Percentiles rank a stretch among this genome's conserved stretches.
Conservation (phyloP, 2,797 vertebrate species). For the Iguana delicatissima region DNA sequence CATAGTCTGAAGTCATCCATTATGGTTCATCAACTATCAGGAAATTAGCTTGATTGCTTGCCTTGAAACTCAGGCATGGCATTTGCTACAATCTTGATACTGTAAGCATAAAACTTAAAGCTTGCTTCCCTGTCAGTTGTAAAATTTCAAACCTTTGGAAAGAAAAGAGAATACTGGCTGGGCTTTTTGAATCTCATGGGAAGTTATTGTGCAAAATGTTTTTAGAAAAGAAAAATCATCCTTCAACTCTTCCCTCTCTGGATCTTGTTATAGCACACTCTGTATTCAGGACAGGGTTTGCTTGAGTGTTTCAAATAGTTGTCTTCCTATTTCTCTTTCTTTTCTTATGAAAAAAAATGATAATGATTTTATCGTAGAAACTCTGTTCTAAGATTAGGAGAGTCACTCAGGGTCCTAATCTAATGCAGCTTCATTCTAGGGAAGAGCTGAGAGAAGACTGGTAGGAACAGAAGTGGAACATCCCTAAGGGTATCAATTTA, state of each 20-base stretch:
- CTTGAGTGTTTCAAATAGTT: neutral
- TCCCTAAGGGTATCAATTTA: too few species aligned
- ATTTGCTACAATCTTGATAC: neutral
- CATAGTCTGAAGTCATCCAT: neutral
- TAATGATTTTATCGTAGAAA: too few species aligned
- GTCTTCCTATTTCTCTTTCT: neutral
- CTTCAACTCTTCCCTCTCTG: neutral
- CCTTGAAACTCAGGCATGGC: slow-evolving; percentile 3
- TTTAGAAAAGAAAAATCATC: neutral
- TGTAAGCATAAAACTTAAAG: neutral
- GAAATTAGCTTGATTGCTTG: neutral
- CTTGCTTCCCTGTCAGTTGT: neutral
- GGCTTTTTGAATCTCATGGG: neutral
- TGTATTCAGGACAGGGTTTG: slow-evolving; percentile 2
- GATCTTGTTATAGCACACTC: neutral
- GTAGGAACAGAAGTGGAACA: too few species aligned
- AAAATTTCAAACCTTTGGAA: slow-evolving; percentile 5
- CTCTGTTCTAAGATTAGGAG: too few species aligned
- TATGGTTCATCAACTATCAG: neutral
- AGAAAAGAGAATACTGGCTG: neutral
- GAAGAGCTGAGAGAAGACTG: too few species aligned
- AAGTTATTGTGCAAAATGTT: slow-evolving; percentile 15
- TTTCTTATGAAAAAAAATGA: neutral
- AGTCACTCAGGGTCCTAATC: too few species aligned
- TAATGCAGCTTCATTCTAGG: too few species aligned